A percentile compares a stretch with the other conserved stretches of the same genome.
phyloP scores from a whole-genome alignment of 2,888 invertebrate genomes.

The Malachius bipustulatus region DNA sequence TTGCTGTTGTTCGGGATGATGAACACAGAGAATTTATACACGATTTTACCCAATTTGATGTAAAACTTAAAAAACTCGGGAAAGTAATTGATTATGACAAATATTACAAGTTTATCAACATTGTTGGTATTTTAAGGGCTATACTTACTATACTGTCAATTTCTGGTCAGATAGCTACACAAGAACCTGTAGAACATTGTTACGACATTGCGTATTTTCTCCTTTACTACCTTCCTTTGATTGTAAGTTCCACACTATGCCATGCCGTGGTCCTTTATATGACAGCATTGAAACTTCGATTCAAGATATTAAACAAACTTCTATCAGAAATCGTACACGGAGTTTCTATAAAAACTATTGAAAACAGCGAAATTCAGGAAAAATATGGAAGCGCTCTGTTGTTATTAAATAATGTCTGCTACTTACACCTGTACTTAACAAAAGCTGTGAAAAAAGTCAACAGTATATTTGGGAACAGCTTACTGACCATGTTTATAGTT shows the following conservation, averaged over 20 bases:
- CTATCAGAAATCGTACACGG: background rate
- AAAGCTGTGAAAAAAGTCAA: conserved; percentile 22
- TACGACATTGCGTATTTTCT: too few species aligned
- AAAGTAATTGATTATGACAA: background rate
- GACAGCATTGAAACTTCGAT: background rate
- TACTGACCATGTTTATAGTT: conserved; percentile 21
- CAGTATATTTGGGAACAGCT: conserved; percentile 20
- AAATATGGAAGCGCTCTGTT: background rate
- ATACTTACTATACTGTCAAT: background rate
- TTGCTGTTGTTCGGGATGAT: background rate
- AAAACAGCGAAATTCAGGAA: background rate
- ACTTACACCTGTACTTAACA: conserved; percentile 22
- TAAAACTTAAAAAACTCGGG: background rate
- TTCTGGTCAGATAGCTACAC: background rate
- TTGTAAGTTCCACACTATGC: background rate
- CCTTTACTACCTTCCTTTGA: background rate
- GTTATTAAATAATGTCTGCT: conserved; percentile 14
- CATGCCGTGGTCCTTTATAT: background rate
- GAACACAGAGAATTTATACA: background rate
- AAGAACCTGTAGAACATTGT: background rate
- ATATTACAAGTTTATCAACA: background rate
- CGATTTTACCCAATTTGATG: background rate
- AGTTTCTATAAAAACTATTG: background rate
- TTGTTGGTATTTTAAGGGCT: background rate
- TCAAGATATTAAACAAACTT: background rate